Evolutionary conservation across 2,888 invertebrate species (phyloP), one percentile per base, ranked within the genome.

Genomic region (Gymnocheta viridis): DNA sequence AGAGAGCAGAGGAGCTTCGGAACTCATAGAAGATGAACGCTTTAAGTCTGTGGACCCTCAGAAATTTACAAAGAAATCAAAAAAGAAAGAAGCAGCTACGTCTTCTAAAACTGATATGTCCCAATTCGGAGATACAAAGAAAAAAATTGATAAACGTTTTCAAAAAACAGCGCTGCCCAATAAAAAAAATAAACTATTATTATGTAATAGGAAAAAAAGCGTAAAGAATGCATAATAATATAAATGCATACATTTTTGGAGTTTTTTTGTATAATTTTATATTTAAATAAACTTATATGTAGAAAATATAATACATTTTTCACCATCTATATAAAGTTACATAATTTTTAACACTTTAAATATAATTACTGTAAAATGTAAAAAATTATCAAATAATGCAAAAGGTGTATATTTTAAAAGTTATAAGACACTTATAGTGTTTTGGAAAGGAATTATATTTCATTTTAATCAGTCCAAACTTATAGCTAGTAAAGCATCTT

Each of bases 401-500:
- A 19, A 35, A 47, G 14, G 44, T 69, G 5, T 41, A 32, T 6
- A 19, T 47, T 70, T 64, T 66, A 32, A 60, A 58, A 47, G 49
- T 17, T 44, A 47, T 14, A 69, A 69, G 69, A n/a, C 77, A 78
- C 54, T 49, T 29, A 51, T 27, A 35, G 12, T 32, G 19, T 3
- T 47, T 12, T 58, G 19, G 38, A 24, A 17, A 22, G 9, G n/a
- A 54, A 44, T 56, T 35, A 12, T 54, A 6, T 60, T 49, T 77
- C 7, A 27, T 72, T 72, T 44, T 22, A 62, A 64, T 91, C 88
- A 92, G 88, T 92, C 91, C 88, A 92, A 85, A 35, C 89, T 88
- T 82, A 97, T 95, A 2, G 98, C 98, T 91, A 96, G 94, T 0
- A 99, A 93, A 0, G 97, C 95, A 91, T 99, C 98, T 90, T 97